phyloP scores from a whole-genome alignment of 2,797 vertebrate species.

The Hapalemur alaotrensis region DNA sequence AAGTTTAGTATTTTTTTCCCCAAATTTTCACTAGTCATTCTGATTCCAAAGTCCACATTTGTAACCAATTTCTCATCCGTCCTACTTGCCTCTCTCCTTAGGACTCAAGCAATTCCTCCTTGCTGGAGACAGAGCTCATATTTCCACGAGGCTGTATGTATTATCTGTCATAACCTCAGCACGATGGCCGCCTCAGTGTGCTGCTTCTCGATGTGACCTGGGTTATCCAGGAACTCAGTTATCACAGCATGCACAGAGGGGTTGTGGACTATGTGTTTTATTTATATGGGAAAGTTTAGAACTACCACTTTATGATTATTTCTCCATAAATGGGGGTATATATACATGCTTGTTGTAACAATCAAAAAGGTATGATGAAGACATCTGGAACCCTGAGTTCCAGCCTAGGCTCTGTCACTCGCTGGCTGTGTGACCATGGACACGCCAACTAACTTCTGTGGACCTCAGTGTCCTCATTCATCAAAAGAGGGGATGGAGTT shows the following conservation, averaged over 20 bases:
- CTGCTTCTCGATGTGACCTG: not conserved
- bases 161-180: not conserved
- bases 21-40: not conserved
- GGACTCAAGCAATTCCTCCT: not conserved
- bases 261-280: not conserved
- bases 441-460: not conserved
- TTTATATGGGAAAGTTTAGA: not conserved
- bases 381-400: not conserved
- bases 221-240: not conserved
- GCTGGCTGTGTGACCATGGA: not conserved
- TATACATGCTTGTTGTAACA: not conserved
- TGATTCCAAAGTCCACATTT: not conserved
- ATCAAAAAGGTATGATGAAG: not conserved
- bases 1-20: not conserved
- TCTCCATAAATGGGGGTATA: not conserved
- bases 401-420: not conserved
- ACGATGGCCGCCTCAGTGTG: not conserved
- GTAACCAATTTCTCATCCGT: not conserved
- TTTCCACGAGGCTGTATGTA: not conserved
- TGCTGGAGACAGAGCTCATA: not conserved
- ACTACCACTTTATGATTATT: not conserved
- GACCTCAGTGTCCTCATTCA: not conserved
- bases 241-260: not conserved
- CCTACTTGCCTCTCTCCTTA: not conserved
- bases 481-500: not conserved